A percentile compares a stretch with the other conserved stretches of the same genome.
Conservation (phyloP, 2,888 invertebrate genomes). For the Leptopilina myrica region DNA sequence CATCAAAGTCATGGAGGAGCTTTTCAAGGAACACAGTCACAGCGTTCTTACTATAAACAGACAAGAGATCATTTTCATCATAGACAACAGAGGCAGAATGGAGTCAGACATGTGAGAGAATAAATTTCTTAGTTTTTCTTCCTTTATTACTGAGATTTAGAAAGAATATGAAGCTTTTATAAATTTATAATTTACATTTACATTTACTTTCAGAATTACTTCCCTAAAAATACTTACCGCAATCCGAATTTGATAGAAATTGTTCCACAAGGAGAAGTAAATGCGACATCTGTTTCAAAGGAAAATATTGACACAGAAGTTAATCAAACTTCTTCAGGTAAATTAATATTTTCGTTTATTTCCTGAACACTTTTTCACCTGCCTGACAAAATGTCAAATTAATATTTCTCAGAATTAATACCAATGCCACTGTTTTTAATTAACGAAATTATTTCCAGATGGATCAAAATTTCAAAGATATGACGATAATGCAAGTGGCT, state of each 20-base stretch:
- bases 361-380: no score
- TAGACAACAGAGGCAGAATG: slow-evolving; percentile 27
- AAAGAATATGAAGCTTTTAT: no score
- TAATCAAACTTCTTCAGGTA: slow-evolving; percentile 37
- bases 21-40: slow-evolving; percentile 21
- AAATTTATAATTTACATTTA: slow-evolving; percentile 4
- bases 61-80: slow-evolving; percentile 31
- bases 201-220: slow-evolving; percentile 58
- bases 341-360: not conserved
- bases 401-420: no score
- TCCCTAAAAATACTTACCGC: slow-evolving; percentile 67
- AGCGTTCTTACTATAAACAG: slow-evolving; percentile 30
- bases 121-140: no score
- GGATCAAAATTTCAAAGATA: slow-evolving; percentile 78
- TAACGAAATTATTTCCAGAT: slow-evolving; percentile 56
- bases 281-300: slow-evolving; percentile 10
- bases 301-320: slow-evolving; percentile 18
- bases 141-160: no score
- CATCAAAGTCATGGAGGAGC: slow-evolving; percentile 6
- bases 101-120: slow-evolving; percentile 24
- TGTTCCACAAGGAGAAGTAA: slow-evolving; percentile 72
- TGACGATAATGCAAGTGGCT: slow-evolving; percentile 76
- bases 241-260: slow-evolving; percentile 79
- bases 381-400: no score
- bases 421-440: not conserved